Base-by-base conservation (phyloP, 2,113 vertebrate species). In the Mesoclemmys tuberculata region DNA sequence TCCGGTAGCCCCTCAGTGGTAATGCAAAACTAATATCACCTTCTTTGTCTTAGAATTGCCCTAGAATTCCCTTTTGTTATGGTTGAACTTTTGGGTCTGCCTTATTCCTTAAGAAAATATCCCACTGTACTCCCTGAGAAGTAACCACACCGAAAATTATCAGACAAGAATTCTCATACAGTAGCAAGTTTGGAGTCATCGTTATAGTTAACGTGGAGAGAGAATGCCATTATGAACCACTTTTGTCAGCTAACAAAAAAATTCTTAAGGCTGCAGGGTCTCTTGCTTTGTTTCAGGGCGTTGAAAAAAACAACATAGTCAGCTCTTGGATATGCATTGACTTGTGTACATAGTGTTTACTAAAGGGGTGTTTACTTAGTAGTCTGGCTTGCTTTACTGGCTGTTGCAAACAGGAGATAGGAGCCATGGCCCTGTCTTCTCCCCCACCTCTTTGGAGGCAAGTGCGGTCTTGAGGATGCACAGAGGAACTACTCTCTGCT, bases 81-180 rank as follows among this genome's bases (percentile, higher is more conserved):
- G 31, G 61, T 86, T 51, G 24, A 55, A 9, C 8, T 44, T 86
- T 6, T 52, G 27, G n/a, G 51, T 16, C 41, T 81, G 16, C 13
- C 56, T 81, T 49, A 90, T 54, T 51, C 19, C 6, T 27, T 52
- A 12, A 41, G 46, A 88, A 46, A 38, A 5, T 3, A 82, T 52
- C 19, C n/a, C 64, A 51, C 22, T 77, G 16, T 22, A n/a, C 14
- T 90, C 29, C 31, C 48, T 75, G 44, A 77, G 21, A 12, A 48
- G 2, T 27, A 75, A 44, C 41, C 3, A 82, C 35, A 77, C 19
- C 83, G 31, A 3, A 2, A 8, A 1, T 0, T 2, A 71, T 61
- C 0, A 0, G 2, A 3, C 29, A 93, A 21, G 3, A 5, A 85
- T 24, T 44, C 2, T 2, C 5, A 38, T 0, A 0, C 0, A 58